Conservation (phyloP, 2,797 vertebrate species). For the Pseudomugil gertrudae region DNA sequence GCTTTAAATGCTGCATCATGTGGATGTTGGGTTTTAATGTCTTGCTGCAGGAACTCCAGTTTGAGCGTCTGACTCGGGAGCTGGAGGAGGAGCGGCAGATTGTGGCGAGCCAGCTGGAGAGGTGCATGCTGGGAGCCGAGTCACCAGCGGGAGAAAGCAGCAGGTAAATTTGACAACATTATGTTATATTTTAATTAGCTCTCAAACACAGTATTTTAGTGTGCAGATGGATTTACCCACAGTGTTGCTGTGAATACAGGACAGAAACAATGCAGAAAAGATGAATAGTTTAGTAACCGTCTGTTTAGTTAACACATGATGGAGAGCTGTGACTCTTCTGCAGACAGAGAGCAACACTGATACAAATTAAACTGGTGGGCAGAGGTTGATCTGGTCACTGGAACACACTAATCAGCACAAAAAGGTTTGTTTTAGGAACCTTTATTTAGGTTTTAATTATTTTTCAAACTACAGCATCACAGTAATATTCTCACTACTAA, state of each 20-base stretch:
- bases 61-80: slow-evolving; percentile 94
- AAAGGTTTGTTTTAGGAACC: no score
- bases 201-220: neutral
- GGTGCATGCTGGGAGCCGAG: slow-evolving; percentile 94
- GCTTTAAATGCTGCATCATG: slow-evolving; percentile 28
- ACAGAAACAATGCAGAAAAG: neutral
- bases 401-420: no score
- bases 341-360: no score
- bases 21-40: slow-evolving; percentile 30
- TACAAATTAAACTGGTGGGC: no score
- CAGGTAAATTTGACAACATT: no score
- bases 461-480: neutral
- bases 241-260: neutral
- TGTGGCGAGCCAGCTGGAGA: slow-evolving; percentile 95
- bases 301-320: no score
- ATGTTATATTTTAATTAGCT: neutral
- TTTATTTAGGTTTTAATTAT: neutral
- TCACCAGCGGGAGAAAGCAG: slow-evolving; percentile 91
- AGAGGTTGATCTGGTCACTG: no score
- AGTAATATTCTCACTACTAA: no score
- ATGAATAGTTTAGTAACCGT: no score
- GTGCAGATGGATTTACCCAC: neutral
- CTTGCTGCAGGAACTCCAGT: slow-evolving; percentile 90
- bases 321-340: no score
- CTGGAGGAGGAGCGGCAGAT: slow-evolving; percentile 96